Evolutionary conservation across 2,113 vertebrate genomes (phyloP).

Genomic region (Callochromis pleurospilus): DNA sequence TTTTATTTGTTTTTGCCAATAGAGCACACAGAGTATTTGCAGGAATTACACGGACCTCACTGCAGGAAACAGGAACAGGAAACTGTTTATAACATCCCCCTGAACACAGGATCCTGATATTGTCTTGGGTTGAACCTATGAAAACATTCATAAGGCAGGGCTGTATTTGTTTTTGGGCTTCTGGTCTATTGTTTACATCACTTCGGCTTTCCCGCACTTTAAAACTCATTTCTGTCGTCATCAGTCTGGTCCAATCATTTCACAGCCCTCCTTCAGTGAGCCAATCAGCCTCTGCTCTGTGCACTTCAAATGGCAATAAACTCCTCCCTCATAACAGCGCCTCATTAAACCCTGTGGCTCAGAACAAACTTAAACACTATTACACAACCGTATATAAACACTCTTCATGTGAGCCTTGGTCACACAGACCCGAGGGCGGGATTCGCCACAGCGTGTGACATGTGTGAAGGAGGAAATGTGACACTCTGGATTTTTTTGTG

Average conservation of each 20-base stretch:
- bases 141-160: rapidly evolving
- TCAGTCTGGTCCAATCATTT: not conserved
- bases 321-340: rapidly evolving
- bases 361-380: rapidly evolving
- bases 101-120: rapidly evolving
- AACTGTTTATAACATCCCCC: rapidly evolving
- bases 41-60: rapidly evolving
- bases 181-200: too few species aligned
- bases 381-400: not conserved
- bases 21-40: rapidly evolving
- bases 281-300: not conserved
- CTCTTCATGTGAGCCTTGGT: not conserved
- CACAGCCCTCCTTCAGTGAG: not conserved
- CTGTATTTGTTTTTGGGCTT: rapidly evolving
- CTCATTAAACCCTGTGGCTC: rapidly evolving
- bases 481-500: rapidly evolving
- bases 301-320: rapidly evolving
- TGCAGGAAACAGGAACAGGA: not conserved
- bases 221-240: not conserved
- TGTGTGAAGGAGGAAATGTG: rapidly evolving
- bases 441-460: not conserved
- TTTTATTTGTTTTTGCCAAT: not conserved
- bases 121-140: rapidly evolving
- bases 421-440: rapidly evolving
- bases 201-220: not conserved